A percentile compares a stretch with the other conserved stretches of the same genome.
phyloP scores from a whole-genome alignment of 2,113 vertebrate genomes.

The Lucifuga dentata region DNA sequence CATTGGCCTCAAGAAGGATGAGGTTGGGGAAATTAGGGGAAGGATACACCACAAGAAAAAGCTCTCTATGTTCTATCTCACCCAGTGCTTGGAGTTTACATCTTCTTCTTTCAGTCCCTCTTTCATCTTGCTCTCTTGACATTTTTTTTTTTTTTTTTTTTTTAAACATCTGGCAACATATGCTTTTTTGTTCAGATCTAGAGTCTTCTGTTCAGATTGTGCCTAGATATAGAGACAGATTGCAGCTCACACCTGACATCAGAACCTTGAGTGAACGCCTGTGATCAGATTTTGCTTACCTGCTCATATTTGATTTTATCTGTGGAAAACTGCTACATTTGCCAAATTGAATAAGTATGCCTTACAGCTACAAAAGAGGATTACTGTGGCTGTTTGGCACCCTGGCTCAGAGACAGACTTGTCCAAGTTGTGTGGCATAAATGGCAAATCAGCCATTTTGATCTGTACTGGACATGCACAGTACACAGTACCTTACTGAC shows the following conservation, averaged over 20 bases:
- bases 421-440: too few relatives aligned
- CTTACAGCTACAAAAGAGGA: background rate
- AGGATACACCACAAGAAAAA: conserved; percentile 43
- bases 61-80: conserved; percentile 39
- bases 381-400: background rate
- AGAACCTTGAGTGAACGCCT: conserved; percentile 2
- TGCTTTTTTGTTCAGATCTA: conserved; percentile 9
- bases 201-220: background rate
- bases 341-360: background rate
- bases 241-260: background rate
- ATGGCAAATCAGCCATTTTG: too few relatives aligned
- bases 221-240: conserved; percentile 8
- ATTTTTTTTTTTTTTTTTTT: too few relatives aligned
- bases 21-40: conserved; percentile 56
- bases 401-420: too few relatives aligned
- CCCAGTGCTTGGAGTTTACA: conserved; percentile 29
- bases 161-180: conserved; percentile 37
- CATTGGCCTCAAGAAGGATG: conserved; percentile 56
- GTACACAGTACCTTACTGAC: background rate
- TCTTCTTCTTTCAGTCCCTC: conserved; percentile 13
- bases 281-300: conserved; percentile 14
- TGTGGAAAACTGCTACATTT: background rate
- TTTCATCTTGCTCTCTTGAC: conserved; percentile 17
- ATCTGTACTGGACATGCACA: too few relatives aligned
- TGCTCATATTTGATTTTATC: conserved; percentile 4